A percentile compares a stretch with the other conserved stretches of the same genome.
phyloP scores from a whole-genome alignment of 2,113 vertebrate genomes.

The Scalopus aquaticus region DNA sequence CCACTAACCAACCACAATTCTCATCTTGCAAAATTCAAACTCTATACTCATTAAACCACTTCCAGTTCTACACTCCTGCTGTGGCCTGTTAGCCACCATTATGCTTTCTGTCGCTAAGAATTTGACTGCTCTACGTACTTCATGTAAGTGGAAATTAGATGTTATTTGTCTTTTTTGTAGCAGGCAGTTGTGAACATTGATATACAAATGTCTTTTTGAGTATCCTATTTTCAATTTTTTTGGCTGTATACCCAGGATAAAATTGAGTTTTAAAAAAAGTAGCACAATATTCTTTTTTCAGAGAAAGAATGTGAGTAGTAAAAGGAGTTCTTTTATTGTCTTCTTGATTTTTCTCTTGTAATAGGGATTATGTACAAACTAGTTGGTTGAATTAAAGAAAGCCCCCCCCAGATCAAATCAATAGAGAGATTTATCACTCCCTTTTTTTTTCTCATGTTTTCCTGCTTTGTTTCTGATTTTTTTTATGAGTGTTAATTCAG shows the following conservation, averaged over 20 bases:
- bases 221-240: neutral
- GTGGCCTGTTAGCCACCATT: neutral
- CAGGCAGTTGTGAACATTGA: neutral
- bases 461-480: conserved; percentile 35
- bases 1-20: neutral
- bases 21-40: neutral
- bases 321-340: neutral
- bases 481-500: conserved; percentile 45
- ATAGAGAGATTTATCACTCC: neutral
- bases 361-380: neutral
- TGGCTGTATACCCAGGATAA: neutral
- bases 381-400: neutral
- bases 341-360: neutral
- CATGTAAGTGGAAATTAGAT: neutral
- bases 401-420: neutral
- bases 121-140: neutral
- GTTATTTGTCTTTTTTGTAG: neutral
- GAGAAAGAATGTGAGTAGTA: neutral
- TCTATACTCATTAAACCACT: neutral
- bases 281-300: neutral
- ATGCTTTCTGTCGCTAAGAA: neutral
- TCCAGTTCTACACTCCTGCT: neutral
- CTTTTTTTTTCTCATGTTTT: neutral
- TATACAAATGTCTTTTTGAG: neutral
- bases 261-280: neutral